Conservation (phyloP, 2,797 vertebrate species). For the Poecilia picta region DNA sequence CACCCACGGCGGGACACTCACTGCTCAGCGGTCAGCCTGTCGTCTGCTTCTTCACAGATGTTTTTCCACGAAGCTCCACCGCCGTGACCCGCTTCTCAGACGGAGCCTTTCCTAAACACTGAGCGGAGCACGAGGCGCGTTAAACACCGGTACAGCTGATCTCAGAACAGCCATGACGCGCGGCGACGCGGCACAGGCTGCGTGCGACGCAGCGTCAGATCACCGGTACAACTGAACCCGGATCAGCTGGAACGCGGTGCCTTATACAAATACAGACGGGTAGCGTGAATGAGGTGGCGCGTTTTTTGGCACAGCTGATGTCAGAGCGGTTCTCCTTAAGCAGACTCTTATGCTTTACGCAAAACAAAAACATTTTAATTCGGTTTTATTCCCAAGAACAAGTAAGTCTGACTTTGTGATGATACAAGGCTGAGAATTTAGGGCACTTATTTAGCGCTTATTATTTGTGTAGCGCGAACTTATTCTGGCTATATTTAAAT, state of each 20-base stretch:
- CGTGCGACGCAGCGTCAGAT: background rate
- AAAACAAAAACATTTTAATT: background rate
- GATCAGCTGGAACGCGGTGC: background rate
- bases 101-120: background rate
- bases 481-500: background rate
- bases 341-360: background rate
- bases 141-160: background rate
- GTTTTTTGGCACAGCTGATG: background rate
- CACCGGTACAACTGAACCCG: background rate
- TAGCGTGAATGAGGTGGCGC: background rate
- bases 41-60: constrained; percentile 1
- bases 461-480: background rate
- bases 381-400: background rate
- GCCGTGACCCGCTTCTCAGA: background rate
- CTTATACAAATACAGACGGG: background rate
- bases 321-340: background rate
- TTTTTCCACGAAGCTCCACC: background rate
- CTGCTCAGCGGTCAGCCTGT: background rate
- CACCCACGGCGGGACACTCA: background rate
- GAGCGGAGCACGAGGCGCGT: background rate
- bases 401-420: background rate
- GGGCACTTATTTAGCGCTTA: background rate
- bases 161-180: background rate
- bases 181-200: background rate
- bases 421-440: background rate